phyloP scores from a whole-genome alignment of 92 coral and sea anemone genomes.

The Palythoa grandis region DNA sequence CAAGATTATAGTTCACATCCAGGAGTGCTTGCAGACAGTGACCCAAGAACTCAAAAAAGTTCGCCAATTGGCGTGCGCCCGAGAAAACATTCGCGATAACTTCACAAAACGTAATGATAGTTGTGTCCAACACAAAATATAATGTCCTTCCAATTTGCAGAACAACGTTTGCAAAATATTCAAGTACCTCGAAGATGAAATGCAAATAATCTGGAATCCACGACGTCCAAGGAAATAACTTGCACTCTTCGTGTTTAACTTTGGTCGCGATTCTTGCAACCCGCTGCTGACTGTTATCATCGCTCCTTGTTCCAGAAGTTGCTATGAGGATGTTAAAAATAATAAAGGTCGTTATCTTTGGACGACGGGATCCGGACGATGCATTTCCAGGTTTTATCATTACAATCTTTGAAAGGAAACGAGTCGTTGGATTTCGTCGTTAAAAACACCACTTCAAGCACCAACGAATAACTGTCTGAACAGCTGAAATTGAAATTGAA shows the following conservation, averaged over 20 bases:
- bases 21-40: slow-evolving; percentile 72
- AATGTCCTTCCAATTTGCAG: slow-evolving; percentile 44
- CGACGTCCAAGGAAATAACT: slow-evolving; percentile 50
- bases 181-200: slow-evolving; percentile 58
- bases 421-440: not conserved
- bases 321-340: not conserved
- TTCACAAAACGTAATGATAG: slow-evolving; percentile 60
- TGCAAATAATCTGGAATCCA: slow-evolving; percentile 53
- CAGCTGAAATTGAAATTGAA: slow-evolving; percentile 19
- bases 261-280: slow-evolving; percentile 1
- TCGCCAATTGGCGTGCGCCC: slow-evolving; percentile 62
- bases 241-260: slow-evolving; percentile 48
- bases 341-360: not conserved
- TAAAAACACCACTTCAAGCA: not conserved
- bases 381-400: not conserved
- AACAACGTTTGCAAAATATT: slow-evolving; percentile 62
- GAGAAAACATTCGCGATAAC: slow-evolving; percentile 62
- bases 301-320: not conserved
- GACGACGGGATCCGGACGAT: not conserved
- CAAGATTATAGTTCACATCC: slow-evolving; percentile 82
- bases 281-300: slow-evolving; percentile 1
- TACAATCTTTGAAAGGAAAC: not conserved
- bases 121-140: slow-evolving; percentile 68
- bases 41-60: slow-evolving; percentile 81
- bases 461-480: not conserved